Evolutionary conservation across 2,888 invertebrate species (phyloP).

Genomic region (Linnaemya vulpina): DNA sequence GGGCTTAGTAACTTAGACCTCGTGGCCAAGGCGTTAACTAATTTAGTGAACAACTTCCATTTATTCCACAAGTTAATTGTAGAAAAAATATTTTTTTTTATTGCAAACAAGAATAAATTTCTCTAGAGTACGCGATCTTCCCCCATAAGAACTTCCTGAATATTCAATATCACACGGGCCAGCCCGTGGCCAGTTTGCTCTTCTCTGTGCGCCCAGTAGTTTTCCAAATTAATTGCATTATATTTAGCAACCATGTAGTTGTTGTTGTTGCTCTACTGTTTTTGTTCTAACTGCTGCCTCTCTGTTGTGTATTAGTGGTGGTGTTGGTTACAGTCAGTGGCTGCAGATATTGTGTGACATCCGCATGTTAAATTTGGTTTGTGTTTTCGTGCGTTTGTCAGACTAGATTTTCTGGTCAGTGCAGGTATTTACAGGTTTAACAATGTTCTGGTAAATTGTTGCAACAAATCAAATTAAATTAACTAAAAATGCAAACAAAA

Average conservation of each 20-base stretch:
- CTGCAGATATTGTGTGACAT: constrained; percentile 54
- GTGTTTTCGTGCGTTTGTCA: constrained; percentile 62
- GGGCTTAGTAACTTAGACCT: too few species aligned
- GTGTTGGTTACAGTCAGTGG: constrained; percentile 33
- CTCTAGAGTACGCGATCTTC: too few species aligned
- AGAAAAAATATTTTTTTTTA: too few species aligned
- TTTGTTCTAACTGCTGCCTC: constrained; percentile 10
- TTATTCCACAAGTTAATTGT: too few species aligned
- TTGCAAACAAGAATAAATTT: neutral
- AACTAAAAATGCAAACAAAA: constrained; percentile 44
- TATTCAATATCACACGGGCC: neutral
- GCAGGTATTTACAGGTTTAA: constrained; percentile 46
- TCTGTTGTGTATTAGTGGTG: constrained; percentile 23
- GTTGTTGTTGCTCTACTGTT: constrained; percentile 2
- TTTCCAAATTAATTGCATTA: constrained; percentile 76
- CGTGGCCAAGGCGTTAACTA: too few species aligned
- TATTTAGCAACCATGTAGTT: constrained; percentile 55
- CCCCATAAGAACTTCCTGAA: neutral
- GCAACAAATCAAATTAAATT: constrained; percentile 42
- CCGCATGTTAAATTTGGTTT: constrained; percentile 53
- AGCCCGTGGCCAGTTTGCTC: neutral
- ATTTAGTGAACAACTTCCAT: too few species aligned
- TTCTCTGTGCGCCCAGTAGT: constrained; percentile 65
- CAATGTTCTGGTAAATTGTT: constrained; percentile 34
- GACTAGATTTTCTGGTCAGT: constrained; percentile 55